These are phyloP conservation scores for Drosophila kikkawai DNA, from an alignment of 1,140 invertebrate species.

Conservation along the genomic window DNA sequence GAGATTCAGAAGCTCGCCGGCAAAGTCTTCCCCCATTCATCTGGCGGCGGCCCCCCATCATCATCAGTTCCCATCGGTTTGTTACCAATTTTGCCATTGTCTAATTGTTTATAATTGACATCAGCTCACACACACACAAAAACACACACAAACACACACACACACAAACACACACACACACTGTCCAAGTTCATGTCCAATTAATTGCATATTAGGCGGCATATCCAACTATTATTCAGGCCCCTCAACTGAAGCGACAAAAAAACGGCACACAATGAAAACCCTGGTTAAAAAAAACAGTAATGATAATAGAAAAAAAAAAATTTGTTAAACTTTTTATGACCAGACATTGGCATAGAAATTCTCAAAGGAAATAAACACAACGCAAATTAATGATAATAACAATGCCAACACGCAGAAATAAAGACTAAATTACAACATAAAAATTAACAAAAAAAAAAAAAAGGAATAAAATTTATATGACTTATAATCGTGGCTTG, in stretches of 20 bases:
- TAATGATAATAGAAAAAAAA: constrained; percentile 12
- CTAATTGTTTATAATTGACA: constrained; percentile 51
- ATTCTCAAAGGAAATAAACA: constrained; percentile 51
- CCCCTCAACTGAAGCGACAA: constrained; percentile 67
- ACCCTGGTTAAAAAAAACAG: constrained; percentile 13
- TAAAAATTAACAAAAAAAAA: constrained; percentile 9
- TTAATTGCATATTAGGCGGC: constrained; percentile 74
- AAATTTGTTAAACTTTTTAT: constrained; percentile 58
- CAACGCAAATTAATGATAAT: constrained; percentile 48
- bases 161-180: background rate
- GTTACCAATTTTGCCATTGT: constrained; percentile 64
- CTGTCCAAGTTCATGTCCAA: constrained; percentile 73
- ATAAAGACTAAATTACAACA: constrained; percentile 25
- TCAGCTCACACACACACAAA: background rate
- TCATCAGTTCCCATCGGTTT: constrained; percentile 53
- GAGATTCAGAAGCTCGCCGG: constrained; percentile 27
- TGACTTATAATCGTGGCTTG: constrained; percentile 41
- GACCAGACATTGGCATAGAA: constrained; percentile 59
- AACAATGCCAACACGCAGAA: constrained; percentile 37
- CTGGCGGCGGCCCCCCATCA: background rate
- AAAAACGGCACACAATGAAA: constrained; percentile 25
- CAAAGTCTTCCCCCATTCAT: constrained; percentile 41
- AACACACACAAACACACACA: constrained; percentile 4
- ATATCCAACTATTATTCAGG: constrained; percentile 50
- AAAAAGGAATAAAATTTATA: constrained; percentile 21